Percentiles rank a stretch among this genome's conserved stretches.
phyloP scores from a whole-genome alignment of 2,888 invertebrate genomes.

The Cephalotes varians region DNA sequence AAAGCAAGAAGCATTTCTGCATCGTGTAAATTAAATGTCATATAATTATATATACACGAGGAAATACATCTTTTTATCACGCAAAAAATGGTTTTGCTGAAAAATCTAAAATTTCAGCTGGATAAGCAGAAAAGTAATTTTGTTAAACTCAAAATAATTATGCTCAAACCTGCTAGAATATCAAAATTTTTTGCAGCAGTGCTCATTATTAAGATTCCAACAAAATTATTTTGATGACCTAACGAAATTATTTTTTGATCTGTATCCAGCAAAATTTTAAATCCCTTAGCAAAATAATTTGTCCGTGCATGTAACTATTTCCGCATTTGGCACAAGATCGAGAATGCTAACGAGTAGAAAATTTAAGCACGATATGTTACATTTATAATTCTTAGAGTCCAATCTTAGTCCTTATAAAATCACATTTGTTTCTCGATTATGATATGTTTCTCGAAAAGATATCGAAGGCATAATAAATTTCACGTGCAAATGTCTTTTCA shows the following conservation, averaged over 20 bases:
- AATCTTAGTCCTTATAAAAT: constrained; percentile 5
- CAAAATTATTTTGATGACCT: too few species aligned
- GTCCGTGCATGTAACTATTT: not conserved
- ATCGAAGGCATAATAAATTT: constrained; percentile 34
- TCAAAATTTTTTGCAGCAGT: too few species aligned
- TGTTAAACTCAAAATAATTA: too few species aligned
- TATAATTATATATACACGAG: not conserved
- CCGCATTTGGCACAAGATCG: not conserved
- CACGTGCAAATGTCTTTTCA: not conserved
- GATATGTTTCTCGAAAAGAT: not conserved
- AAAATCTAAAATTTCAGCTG: too few species aligned
- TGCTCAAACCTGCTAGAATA: too few species aligned
- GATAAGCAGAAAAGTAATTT: too few species aligned
- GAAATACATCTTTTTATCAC: not conserved
- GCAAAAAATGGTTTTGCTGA: too few species aligned
- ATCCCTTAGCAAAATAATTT: too few species aligned
- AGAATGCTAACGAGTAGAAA: not conserved
- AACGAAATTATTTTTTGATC: too few species aligned
- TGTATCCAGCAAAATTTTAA: too few species aligned
- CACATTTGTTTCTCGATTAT: not conserved
- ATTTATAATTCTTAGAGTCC: too few species aligned
- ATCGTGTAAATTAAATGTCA: not conserved
- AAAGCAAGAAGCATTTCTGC: not conserved
- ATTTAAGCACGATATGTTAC: not conserved
- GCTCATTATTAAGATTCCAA: too few species aligned